phyloP scores from a whole-genome alignment of 1,140 invertebrate genomes.

The Neelides sp. region DNA sequence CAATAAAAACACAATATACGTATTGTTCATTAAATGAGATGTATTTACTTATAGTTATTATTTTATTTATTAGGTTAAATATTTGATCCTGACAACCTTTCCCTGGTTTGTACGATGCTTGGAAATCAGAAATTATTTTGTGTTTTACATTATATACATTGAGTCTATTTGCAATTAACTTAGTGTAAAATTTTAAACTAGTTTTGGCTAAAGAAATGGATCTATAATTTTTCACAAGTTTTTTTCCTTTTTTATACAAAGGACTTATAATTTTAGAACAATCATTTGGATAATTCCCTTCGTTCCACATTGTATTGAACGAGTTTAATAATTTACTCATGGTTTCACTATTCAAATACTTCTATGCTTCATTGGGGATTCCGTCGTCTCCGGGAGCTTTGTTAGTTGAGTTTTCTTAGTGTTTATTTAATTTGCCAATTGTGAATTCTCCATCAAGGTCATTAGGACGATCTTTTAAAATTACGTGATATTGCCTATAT shows the following conservation, averaged over 20 bases:
- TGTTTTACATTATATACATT: neutral
- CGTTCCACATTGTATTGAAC: neutral
- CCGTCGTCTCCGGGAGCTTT: too few species aligned
- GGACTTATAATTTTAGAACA: slow-evolving; percentile 10
- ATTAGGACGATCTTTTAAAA: too few species aligned
- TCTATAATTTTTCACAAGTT: slow-evolving; percentile 10
- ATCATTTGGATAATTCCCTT: neutral
- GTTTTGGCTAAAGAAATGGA: slow-evolving; percentile 12
- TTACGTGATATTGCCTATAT: too few species aligned
- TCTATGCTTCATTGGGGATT: too few species aligned
- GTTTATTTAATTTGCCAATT: too few species aligned
- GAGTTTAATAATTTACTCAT: neutral
- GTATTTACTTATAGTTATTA: too few species aligned
- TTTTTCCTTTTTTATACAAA: slow-evolving; percentile 13
- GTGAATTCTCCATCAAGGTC: too few species aligned
- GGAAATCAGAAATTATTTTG: slow-evolving; percentile 9
- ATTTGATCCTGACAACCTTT: slow-evolving; percentile 9
- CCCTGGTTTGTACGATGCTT: slow-evolving; percentile 13
- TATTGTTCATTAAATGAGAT: too few species aligned
- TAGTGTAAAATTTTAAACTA: slow-evolving; percentile 12
- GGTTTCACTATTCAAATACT: neutral
- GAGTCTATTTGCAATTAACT: slow-evolving; percentile 3
- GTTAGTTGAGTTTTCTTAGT: too few species aligned
- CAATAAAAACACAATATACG: too few species aligned
- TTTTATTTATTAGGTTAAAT: slow-evolving; percentile 10